phyloP scores from a whole-genome alignment of 2,113 vertebrate genomes.

The Zosterops pallidus region DNA sequence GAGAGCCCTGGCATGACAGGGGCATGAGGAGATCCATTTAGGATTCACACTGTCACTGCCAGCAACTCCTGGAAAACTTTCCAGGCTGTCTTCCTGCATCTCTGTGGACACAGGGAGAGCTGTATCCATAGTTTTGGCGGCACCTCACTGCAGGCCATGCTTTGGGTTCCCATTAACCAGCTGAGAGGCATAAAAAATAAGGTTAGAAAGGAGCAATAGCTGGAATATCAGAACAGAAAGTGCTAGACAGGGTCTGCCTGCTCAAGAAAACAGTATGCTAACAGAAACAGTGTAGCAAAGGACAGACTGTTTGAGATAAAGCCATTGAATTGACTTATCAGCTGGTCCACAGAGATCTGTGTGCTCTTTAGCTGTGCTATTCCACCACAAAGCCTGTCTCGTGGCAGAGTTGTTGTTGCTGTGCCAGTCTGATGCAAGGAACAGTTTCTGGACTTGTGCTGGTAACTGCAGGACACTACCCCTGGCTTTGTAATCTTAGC shows the following conservation, averaged over 20 bases:
- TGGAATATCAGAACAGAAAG: background rate
- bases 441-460: background rate
- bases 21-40: rapidly evolving
- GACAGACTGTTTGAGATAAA: background rate
- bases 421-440: background rate
- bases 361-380: background rate
- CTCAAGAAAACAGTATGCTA: background rate
- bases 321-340: rapidly evolving
- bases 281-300: background rate
- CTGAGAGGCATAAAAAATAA: background rate
- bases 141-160: background rate
- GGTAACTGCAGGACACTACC: background rate
- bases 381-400: background rate
- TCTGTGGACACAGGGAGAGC: background rate
- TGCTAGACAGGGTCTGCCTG: background rate
- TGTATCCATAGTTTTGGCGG: background rate
- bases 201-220: background rate
- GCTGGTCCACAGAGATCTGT: background rate
- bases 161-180: background rate
- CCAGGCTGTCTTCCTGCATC: background rate
- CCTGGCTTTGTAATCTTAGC: background rate
- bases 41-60: background rate
- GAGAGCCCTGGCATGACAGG: background rate
- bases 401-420: background rate
- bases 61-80: background rate